Conservation (phyloP, 2,888 invertebrate genomes). For the Limnephilus lunatus region DNA sequence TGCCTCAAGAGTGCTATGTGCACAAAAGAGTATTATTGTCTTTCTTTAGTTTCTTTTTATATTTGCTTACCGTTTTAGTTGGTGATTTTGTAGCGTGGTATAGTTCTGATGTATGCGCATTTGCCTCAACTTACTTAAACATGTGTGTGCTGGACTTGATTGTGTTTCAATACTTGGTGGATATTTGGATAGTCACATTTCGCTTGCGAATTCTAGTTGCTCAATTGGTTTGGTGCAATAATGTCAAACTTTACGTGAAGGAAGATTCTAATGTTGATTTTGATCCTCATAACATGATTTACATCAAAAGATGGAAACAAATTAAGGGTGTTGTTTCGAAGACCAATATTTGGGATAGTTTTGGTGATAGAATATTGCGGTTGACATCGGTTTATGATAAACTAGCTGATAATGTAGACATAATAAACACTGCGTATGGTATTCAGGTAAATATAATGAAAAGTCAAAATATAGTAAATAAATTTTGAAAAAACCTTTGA, state of each 20-base stretch:
- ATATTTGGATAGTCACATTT: slow-evolving; percentile 19
- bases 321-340: neutral
- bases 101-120: neutral
- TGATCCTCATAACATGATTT: slow-evolving; percentile 5
- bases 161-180: slow-evolving; percentile 43
- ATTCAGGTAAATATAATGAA: slow-evolving; percentile 36
- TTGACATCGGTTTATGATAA: slow-evolving; percentile 52
- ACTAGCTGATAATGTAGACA: slow-evolving; percentile 45
- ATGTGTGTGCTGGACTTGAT: neutral
- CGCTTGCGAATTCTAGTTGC: slow-evolving; percentile 9
- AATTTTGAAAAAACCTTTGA: no score
- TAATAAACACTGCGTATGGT: slow-evolving; percentile 44
- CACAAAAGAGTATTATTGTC: neutral
- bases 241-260: neutral
- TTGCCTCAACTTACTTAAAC: neutral
- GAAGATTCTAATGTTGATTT: slow-evolving; percentile 31
- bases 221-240: neutral
- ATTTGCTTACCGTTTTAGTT: neutral
- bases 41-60: neutral
- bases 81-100: neutral
- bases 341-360: neutral
- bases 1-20: neutral
- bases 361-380: neutral
- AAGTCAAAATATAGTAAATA: neutral
- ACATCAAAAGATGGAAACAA: slow-evolving; percentile 22